Evolutionary conservation across 1,140 invertebrate genomes (phyloP).

Genomic region (Ceratoteleas bidentatus): DNA sequence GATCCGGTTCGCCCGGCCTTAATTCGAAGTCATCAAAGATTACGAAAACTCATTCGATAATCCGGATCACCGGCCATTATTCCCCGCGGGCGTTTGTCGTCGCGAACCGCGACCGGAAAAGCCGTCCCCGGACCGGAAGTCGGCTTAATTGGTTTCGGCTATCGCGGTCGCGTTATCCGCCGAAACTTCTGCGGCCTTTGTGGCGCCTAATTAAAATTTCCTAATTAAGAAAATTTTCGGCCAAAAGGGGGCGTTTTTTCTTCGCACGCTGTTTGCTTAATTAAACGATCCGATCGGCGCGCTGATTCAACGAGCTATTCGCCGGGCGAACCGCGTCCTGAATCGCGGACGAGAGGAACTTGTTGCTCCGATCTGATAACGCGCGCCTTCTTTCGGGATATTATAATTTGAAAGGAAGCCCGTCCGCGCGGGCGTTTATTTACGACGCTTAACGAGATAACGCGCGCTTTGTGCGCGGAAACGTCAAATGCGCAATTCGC

Average conservation of each 20-base stretch:
- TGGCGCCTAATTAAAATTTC: conserved; percentile 80
- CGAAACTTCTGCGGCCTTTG: conserved; percentile 48
- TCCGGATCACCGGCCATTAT: too few species aligned
- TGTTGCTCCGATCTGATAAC: conserved; percentile 49
- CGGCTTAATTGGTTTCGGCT: conserved; percentile 76
- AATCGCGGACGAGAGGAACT: conserved; percentile 35
- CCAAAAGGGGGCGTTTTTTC: conserved; percentile 21
- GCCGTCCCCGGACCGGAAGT: too few species aligned
- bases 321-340: conserved; percentile 24
- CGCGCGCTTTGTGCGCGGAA: conserved; percentile 22
- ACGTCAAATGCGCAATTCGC: conserved; percentile 13
- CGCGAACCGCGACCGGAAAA: too few species aligned
- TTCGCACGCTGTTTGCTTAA: conserved; percentile 68
- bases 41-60: too few species aligned
- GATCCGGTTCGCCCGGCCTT: too few species aligned
- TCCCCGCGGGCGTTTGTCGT: too few species aligned
- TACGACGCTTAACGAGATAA: conserved; percentile 39
- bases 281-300: conserved; percentile 68
- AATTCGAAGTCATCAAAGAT: too few species aligned
- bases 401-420: conserved; percentile 44
- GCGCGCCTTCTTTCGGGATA: conserved; percentile 27
- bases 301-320: conserved; percentile 50
- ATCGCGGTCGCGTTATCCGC: conserved; percentile 69
- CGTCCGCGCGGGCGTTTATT: conserved; percentile 27
- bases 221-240: conserved; percentile 80